Evolutionary conservation across 2,797 vertebrate genomes (phyloP), one percentile per base, ranked within the genome.

Genomic region (Pseudocheirus occidentalis): DNA sequence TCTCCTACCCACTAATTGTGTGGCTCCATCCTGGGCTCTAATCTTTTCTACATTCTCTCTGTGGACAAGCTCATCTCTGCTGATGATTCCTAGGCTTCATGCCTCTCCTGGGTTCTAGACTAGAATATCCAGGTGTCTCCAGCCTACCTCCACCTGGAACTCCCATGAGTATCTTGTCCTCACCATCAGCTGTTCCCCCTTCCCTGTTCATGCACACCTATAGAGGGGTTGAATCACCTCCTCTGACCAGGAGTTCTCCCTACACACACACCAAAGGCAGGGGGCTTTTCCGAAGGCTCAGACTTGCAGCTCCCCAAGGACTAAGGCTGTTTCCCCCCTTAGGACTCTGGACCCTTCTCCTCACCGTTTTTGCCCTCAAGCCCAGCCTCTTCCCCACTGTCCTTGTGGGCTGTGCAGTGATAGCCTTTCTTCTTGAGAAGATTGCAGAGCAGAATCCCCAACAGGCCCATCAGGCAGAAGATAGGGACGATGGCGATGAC

Each of bases 401-500:
- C 99, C 98, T 99, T 99, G 95, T 99, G 99, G 0, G 99, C 97
- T 0, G 98, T 99, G 99, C 99, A 99, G 97, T 98, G 98, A 98
- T 99, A 99, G 54, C 99, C 99, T 97, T 99, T 99, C 98, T 99
- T 99, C 98, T 99, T 99, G 96, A 99, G 99, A 96, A 99, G 98
- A 97, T 99, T 99, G 97, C 99, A 99, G 97, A 99, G 99, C 94
- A 99, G 98, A 98, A 99, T 99, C 28, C 99, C 99, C 97, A 99
- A 46, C 94, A 99, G 98, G 0, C 99, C 99, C 99, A 99, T 99
- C 95, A 99, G 98, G 10, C 99, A 99, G 98, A 99, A 99, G 95
- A 99, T 95, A 0, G 99, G 99, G 95, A 99, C 99, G 4, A 99
- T 98, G 81, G 99, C 99, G 13, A 99, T 98, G 55, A 99, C 99